These are phyloP conservation scores for Eupithecia subumbrata DNA, from an alignment of 2,888 invertebrate species.

Conservation along the genomic window DNA sequence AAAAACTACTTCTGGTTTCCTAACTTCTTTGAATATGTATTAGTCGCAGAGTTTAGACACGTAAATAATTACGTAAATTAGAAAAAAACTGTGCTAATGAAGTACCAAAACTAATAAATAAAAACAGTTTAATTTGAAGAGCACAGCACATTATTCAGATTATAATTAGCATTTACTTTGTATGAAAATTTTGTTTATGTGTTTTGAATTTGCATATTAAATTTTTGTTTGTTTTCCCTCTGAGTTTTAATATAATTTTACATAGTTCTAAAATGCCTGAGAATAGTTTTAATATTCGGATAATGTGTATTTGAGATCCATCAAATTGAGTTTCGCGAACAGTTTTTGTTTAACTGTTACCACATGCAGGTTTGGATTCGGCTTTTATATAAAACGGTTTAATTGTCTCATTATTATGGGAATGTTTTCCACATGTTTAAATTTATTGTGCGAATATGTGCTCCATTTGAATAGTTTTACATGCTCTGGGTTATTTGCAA, in stretches of 20 bases:
- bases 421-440: conserved; percentile 46
- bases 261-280: background rate
- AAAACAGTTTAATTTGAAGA: conserved; percentile 22
- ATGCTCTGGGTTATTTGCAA: conserved; percentile 5
- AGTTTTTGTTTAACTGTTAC: background rate
- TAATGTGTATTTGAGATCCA: background rate
- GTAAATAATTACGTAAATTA: conserved; percentile 23
- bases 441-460: conserved; percentile 40
- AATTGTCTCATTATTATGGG: conserved; percentile 58
- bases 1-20: conserved; percentile 27
- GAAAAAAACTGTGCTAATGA: conserved; percentile 32
- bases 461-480: conserved; percentile 31
- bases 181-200: conserved; percentile 14
- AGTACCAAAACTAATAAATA: conserved; percentile 26
- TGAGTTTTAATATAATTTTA: background rate
- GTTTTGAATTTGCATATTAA: conserved; percentile 17
- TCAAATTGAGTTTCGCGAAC: background rate
- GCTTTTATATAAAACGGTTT: conserved; percentile 47
- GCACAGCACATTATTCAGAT: conserved; percentile 17
- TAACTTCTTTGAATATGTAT: conserved; percentile 32
- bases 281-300: background rate
- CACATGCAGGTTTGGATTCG: conserved; percentile 44
- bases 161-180: conserved; percentile 23
- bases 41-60: conserved; percentile 16
- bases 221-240: conserved; percentile 8